Evolutionary conservation across 2,888 invertebrate species (phyloP).

Genomic region (Urechis unicinctus): DNA sequence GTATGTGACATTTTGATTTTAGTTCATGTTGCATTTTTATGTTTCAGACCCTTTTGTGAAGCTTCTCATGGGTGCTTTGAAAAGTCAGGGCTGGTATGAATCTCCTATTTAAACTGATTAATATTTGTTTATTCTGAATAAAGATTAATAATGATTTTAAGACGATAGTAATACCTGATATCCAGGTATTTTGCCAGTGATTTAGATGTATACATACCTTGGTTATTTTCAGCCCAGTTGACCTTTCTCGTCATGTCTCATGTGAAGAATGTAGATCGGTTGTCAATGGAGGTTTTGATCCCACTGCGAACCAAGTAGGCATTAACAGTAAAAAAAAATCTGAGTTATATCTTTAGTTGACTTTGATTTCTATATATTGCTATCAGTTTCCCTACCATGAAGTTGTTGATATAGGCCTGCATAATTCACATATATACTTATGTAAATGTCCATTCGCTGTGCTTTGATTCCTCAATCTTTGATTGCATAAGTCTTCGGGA

Average conservation of each 20-base stretch:
- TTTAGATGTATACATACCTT: no score
- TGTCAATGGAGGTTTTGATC: conserved; percentile 88
- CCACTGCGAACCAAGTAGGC: conserved; percentile 69
- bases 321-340: neutral
- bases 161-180: no score
- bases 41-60: conserved; percentile 68
- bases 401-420: neutral
- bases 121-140: neutral
- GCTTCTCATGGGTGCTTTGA: conserved; percentile 77
- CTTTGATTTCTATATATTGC: neutral
- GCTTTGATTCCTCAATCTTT: no score
- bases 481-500: neutral
- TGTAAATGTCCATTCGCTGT: neutral
- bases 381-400: no score
- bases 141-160: neutral
- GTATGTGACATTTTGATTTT: no score
- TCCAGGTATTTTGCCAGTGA: no score
- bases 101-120: neutral
- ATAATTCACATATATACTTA: neutral
- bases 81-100: conserved; percentile 70
- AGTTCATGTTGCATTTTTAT: neutral
- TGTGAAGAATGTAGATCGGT: conserved; percentile 81
- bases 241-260: conserved; percentile 78
- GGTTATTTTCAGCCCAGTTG: conserved; percentile 69
- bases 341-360: neutral